Base-by-base conservation (phyloP, 2,797 vertebrate genomes). In the Nannoperca australis region DNA sequence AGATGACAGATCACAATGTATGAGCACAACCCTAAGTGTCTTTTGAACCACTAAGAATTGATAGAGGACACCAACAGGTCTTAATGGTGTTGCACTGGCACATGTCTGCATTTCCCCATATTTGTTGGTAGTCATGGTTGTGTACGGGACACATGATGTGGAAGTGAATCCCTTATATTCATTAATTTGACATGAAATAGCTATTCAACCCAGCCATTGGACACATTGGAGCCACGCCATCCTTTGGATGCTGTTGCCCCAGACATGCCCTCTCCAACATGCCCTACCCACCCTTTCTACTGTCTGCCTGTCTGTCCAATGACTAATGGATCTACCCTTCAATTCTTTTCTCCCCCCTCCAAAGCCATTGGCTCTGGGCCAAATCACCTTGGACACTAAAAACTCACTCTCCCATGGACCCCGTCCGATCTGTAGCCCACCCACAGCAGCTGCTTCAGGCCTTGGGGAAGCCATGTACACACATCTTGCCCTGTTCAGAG, bases 301-400 rank as follows among this genome's bases (percentile, higher is more conserved):
- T 40, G 80, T 82, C 85, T 83, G 86, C 71, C 32, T 81, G 84
- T 77, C 73, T 80, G 47, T 67, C 22, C 65, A 54, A 69, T 89
- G 89, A 92, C 81, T 88, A 91, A 92, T 88, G 70, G 85, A 53
- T 30, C 54, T 20, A 64, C 20, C 45, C 58, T 76, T 58, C 54
- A 65, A 66, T 75, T 70, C 62, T 24, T 63, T 50, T 18, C 54
- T 17, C 49, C 11, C 68, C 11, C 55, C 55, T 58, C 36, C 11
- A 79, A 72, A 81, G 70, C 61, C 71, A 64, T 61, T 83, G 85
- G 82, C 82, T 72, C 36, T 17, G 30, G 61, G 72, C 89, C 85
- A 85, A 86, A 88, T 90, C 88, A 88, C 82, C 85, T 87, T 80
- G 84, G 84, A 89, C 75, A 85, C 82, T 74, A 47, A 75, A 83